Evolutionary conservation across 2,113 vertebrate genomes (phyloP), one percentile per base, ranked within the genome.

Genomic region (Hydrochoerus hydrochaeris): DNA sequence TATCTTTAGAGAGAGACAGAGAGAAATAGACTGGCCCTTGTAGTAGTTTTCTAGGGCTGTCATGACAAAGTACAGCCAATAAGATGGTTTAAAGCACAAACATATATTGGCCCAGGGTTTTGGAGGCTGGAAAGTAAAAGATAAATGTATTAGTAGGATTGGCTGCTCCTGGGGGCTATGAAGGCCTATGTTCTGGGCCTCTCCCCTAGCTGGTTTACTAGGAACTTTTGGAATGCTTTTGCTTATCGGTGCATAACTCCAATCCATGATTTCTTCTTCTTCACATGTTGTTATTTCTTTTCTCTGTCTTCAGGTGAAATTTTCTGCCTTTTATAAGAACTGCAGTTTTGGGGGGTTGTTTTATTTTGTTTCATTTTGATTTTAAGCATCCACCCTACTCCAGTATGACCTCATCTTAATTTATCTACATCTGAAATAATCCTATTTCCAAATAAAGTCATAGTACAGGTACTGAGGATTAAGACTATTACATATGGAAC

Each of bases 141-240:
- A 17, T 73, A 67, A 44, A 69, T 16, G 52, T 85, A 30, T 14
- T 0, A 0, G 28, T 35, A 9, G 69, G 54, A 20, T 16, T 49
- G 67, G 52, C 14, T 80, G 69, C 52, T 32, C 3, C 20, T 22
- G 52, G 32, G 41, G 35, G 65, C 28, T 38, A 41, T 14, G 14
- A 1, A 17, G 52, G 44, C 52, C 7, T 17, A 9, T 7, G 9
- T 13, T 16, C 54, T n/a, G 13, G n/a, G 17, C 38, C 58, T 67
- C 24, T 2, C 28, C 19, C 24, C 12, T 5, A 32, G 28, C n/a
- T 2, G 8, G 2, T 24, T 41, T n/a, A 26, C 46, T 3, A 3
- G 38, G 8, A 5, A 16, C 3, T 44, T 30, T 44, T 24, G 17
- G 2, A 2, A 3, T 12, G 6, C 65, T 63, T 52, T 3, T 13